Evolutionary conservation across 1,140 invertebrate species (phyloP).

Genomic region (Nixonia krombeini): DNA sequence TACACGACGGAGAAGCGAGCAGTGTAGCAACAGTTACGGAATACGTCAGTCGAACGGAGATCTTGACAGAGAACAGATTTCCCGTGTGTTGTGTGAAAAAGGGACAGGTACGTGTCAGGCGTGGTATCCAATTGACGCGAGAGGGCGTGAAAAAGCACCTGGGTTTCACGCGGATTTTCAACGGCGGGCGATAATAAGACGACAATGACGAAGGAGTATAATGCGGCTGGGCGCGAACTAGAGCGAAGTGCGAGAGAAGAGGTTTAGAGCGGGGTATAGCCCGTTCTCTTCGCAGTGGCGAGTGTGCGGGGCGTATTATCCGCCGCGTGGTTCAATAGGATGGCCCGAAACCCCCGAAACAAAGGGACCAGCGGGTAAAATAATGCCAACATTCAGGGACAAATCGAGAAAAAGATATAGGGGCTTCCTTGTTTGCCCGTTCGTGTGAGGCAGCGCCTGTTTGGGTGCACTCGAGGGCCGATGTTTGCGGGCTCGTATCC

Average conservation of each 20-base stretch:
- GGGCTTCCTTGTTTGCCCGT: constrained; percentile 46
- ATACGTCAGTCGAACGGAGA: too few relatives aligned
- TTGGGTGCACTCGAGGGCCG: constrained; percentile 3
- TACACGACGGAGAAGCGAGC: too few relatives aligned
- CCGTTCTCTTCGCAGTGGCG: constrained; percentile 39
- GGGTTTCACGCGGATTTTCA: too few relatives aligned
- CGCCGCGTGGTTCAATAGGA: constrained; percentile 63
- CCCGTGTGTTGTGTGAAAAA: too few relatives aligned
- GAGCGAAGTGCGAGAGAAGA: constrained; percentile 54
- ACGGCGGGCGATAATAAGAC: not conserved
- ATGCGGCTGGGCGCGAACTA: constrained; percentile 40
- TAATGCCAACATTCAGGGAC: constrained; percentile 64
- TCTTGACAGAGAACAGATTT: too few relatives aligned
- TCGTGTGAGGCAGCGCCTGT: constrained; percentile 20
- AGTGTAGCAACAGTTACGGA: too few relatives aligned
- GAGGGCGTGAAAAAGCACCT: too few relatives aligned
- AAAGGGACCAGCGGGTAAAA: constrained; percentile 63
- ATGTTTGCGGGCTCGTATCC: constrained; percentile 26
- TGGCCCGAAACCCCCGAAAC: constrained; percentile 65
- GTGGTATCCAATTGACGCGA: too few relatives aligned
- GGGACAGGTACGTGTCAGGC: too few relatives aligned
- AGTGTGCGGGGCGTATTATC: constrained; percentile 59
- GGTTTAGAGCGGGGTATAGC: constrained; percentile 58
- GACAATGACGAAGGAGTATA: not conserved
- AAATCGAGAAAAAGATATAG: constrained; percentile 61